Conservation (phyloP, 53 echinoderm and acorn worm genomes). For the Echinarachnius parma region DNA sequence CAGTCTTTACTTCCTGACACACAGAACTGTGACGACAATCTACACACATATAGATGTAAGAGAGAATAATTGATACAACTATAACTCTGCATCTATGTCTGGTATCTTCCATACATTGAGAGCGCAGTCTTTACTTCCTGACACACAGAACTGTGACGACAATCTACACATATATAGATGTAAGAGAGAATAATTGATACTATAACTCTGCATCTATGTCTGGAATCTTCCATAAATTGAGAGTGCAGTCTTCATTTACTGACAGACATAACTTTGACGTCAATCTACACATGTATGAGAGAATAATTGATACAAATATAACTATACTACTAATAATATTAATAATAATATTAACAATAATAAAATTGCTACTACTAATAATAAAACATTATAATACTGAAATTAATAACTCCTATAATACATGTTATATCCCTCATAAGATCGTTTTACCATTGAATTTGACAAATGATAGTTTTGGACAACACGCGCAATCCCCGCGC, state of each 20-base stretch:
- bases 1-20: constrained; percentile 90
- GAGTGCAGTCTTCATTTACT: constrained; percentile 86
- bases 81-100: constrained; percentile 27
- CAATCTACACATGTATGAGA: constrained; percentile 69
- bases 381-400: no score
- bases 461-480: no score
- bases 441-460: no score
- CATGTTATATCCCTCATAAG: no score
- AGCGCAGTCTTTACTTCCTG: constrained; percentile 89
- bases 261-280: constrained; percentile 73
- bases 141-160: constrained; percentile 72
- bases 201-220: constrained; percentile 29
- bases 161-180: constrained; percentile 72
- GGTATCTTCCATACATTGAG: constrained; percentile 90
- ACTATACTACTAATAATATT: constrained; percentile 19
- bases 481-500: no score
- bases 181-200: no score
- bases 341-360: no score
- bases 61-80: no score
- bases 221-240: constrained; percentile 89
- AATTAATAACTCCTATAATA: no score
- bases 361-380: no score
- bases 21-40: constrained; percentile 73
- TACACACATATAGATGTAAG: no score
- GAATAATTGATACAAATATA: no score